phyloP scores from a whole-genome alignment of 1,140 invertebrate species.

The Maconellicoccus hirsutus region DNA sequence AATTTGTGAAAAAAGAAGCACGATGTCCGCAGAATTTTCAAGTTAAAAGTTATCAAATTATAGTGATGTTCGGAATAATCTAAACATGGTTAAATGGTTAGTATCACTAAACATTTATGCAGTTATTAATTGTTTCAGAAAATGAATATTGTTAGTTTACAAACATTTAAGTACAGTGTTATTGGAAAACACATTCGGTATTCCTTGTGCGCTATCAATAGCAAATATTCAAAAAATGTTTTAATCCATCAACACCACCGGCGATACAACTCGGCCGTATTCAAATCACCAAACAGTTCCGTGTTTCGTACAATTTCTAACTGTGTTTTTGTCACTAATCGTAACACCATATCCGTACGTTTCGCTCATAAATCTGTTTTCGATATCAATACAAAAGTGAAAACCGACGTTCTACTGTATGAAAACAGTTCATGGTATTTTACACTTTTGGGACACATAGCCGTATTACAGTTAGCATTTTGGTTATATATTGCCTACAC shows the following conservation, averaged over 20 bases:
- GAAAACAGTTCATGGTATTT: background rate
- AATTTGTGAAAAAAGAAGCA: background rate
- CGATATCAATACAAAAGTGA: background rate
- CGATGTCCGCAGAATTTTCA: background rate
- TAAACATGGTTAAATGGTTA: constrained; percentile 4
- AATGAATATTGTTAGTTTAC: constrained; percentile 5
- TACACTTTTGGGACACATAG: background rate
- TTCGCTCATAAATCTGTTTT: background rate
- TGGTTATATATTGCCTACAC: background rate
- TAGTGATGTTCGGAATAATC: background rate
- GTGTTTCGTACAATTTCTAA: background rate
- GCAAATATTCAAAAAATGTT: background rate
- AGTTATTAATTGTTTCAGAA: background rate
- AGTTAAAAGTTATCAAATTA: background rate
- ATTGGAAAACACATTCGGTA: background rate
- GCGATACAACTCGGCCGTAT: background rate
- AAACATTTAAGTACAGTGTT: background rate
- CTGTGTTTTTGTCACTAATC: background rate
- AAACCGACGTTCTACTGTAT: background rate
- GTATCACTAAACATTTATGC: background rate
- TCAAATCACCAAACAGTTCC: background rate
- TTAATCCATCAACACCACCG: background rate
- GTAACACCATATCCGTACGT: background rate
- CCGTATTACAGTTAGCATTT: background rate
- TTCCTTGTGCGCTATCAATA: background rate